Evolutionary conservation across 2,797 vertebrate genomes (phyloP).

Genomic region (Anabas testudineus): DNA sequence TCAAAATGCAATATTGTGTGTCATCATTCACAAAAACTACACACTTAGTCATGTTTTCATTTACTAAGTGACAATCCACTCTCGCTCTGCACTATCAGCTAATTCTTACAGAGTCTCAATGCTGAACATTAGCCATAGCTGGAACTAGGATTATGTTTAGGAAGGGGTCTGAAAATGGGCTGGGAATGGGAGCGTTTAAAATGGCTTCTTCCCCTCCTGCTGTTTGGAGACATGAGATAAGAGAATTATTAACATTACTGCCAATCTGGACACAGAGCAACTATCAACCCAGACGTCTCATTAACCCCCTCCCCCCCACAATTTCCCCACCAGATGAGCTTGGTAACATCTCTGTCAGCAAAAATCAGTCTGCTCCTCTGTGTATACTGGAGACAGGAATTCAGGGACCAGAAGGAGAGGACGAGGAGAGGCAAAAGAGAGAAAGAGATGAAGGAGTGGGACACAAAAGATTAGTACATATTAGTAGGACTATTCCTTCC

Average conservation of each 20-base stretch:
- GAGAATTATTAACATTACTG: slow-evolving; percentile 72
- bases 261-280: slow-evolving; percentile 53
- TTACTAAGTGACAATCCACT: slow-evolving; percentile 12
- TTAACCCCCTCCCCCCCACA: slow-evolving; percentile 10
- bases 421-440: slow-evolving; percentile 19
- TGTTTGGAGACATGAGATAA: slow-evolving; percentile 80
- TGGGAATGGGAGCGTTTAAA: slow-evolving; percentile 52
- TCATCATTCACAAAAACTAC: slow-evolving; percentile 3
- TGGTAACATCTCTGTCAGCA: slow-evolving; percentile 69
- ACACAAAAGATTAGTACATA: slow-evolving; percentile 53
- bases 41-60: slow-evolving; percentile 13
- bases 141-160: slow-evolving; percentile 23
- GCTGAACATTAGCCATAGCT: slow-evolving; percentile 39
- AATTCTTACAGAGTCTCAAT: slow-evolving; percentile 42
- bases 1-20: not conserved
- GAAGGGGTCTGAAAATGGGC: slow-evolving; percentile 39
- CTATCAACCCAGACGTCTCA: slow-evolving; percentile 49
- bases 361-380: slow-evolving; percentile 39
- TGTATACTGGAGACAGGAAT: slow-evolving; percentile 47
- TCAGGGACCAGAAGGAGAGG: slow-evolving; percentile 49
- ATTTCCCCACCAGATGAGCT: slow-evolving; percentile 45
- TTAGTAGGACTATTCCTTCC: slow-evolving; percentile 46
- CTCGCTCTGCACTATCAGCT: slow-evolving; percentile 13
- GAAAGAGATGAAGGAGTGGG: slow-evolving; percentile 34
- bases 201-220: slow-evolving; percentile 61